Evolutionary conservation across 2,113 vertebrate genomes (phyloP).

Genomic region (Paratilapia polleni): DNA sequence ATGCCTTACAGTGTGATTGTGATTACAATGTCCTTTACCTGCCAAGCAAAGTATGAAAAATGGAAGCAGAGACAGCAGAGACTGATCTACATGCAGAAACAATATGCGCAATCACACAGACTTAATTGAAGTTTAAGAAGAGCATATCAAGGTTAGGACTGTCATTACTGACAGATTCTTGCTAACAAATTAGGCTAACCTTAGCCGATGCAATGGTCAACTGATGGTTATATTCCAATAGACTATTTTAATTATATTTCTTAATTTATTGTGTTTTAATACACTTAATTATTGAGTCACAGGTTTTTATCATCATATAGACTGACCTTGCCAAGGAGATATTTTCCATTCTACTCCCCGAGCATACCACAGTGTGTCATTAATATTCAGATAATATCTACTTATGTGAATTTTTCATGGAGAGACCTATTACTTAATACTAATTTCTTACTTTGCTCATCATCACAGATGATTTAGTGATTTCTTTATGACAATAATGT

Average conservation of each 20-base stretch:
- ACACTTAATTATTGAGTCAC: constrained; percentile 59
- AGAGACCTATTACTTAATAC: constrained; percentile 11
- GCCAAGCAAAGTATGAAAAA: constrained; percentile 31
- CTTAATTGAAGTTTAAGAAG: constrained; percentile 72
- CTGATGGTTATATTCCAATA: constrained; percentile 50
- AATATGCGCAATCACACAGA: constrained; percentile 71
- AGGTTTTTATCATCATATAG: constrained; percentile 52
- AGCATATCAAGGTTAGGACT: constrained; percentile 69
- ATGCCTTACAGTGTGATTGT: constrained; percentile 21
- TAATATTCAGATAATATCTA: constrained; percentile 61
- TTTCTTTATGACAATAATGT: constrained; percentile 8
- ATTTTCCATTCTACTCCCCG: constrained; percentile 29
- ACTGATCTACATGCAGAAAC: constrained; percentile 68
- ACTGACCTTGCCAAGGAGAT: constrained; percentile 63
- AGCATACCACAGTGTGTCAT: constrained; percentile 35
- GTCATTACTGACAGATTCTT: constrained; percentile 63
- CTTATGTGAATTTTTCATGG: constrained; percentile 20
- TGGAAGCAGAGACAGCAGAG: constrained; percentile 17
- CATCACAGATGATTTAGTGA: constrained; percentile 2
- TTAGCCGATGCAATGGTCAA: constrained; percentile 52
- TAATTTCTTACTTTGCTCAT: constrained; percentile 20
- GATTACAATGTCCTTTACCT: constrained; percentile 38
- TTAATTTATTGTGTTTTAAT: constrained; percentile 66
- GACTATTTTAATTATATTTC: constrained; percentile 59
- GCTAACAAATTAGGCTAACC: constrained; percentile 68